Evolutionary conservation across 2,797 vertebrate species (phyloP), one percentile per base, ranked within the genome.

Genomic region (Erethizon dorsatum): DNA sequence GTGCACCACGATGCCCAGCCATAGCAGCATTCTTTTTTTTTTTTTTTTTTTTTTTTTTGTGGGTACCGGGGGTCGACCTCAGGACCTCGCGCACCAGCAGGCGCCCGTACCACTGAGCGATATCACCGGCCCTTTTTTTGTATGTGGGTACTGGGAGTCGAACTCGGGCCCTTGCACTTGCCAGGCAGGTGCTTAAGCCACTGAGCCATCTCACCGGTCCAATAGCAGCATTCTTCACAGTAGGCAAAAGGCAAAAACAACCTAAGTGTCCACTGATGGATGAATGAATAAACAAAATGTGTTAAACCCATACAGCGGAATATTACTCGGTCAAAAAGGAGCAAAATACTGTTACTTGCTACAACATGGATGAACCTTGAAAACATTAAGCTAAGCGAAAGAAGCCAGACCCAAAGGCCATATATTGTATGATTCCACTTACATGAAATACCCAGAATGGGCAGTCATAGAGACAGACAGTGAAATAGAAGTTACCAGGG

Each of bases 381-480:
- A 95, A 97, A 95, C 65, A 92, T 47, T 50, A 83, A 61, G 11
- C 59, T 65, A 63, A 67, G 37, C 78, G 41, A 95, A 90, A 85
- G 13, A 88, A 84, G 45, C 3, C 50, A 83, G 56, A 71, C 2
- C n/a, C 47, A 92, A 88, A 92, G 90, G 26, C 41, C 11, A 93
- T 18, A 45, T 82, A 56, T n/a, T 80, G 4, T 73, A 92, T 12
- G 54, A 88, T 82, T 96, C 28, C 22, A 94, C 28, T 88, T 85
- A 80, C 33, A 80, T 54, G 37, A 95, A 95, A 88, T 73, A 93
- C 31, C 65, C 91, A 93, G n/a, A 92, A 79, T 65, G 88, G 63
- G 41, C 28, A 94, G 83, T 86, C 52, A 63, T 54, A 90, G 24
- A 88, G 47, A 69, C 9, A 78, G 71, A 95, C 93, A 90, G 31